Evolutionary conservation across 2,113 vertebrate species (phyloP).

Genomic region (Toxotes chatareus): DNA sequence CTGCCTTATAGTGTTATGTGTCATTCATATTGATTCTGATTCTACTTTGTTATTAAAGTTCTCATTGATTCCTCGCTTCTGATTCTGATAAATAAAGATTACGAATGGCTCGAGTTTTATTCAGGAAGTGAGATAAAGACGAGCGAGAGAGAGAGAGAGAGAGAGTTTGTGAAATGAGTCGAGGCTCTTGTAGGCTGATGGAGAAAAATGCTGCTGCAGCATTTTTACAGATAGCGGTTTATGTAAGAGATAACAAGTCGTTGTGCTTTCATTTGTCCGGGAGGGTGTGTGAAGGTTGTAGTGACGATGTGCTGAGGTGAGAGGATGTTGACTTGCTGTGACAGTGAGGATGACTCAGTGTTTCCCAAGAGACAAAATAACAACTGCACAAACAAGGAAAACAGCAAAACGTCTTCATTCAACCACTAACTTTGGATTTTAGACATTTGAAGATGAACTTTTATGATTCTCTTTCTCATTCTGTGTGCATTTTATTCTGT

Average conservation of each 20-base stretch:
- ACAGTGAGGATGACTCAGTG: background rate
- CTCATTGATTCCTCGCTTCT: too few species aligned
- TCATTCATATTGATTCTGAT: background rate
- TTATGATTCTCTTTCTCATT: background rate
- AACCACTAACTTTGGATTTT: too few species aligned
- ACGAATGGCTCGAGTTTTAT: too few species aligned
- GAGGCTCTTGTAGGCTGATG: conserved; percentile 1
- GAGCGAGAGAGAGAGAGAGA: background rate
- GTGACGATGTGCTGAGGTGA: background rate
- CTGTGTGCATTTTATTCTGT: background rate
- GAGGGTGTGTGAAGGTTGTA: conserved; percentile 37
- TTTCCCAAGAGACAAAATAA: background rate
- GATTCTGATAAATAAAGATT: too few species aligned
- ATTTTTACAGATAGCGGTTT: conserved; percentile 37
- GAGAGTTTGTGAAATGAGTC: background rate
- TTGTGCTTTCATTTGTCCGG: background rate
- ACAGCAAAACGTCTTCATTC: background rate
- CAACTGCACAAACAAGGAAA: background rate
- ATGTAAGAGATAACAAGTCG: conserved; percentile 13
- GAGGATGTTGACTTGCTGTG: background rate
- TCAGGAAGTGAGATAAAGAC: background rate
- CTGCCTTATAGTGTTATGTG: background rate
- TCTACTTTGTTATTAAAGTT: too few species aligned
- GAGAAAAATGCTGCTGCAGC: conserved; percentile 39
- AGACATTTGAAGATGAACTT: background rate